phyloP scores from a whole-genome alignment of 2,888 invertebrate species.

The Lacanobia wlatinum region DNA sequence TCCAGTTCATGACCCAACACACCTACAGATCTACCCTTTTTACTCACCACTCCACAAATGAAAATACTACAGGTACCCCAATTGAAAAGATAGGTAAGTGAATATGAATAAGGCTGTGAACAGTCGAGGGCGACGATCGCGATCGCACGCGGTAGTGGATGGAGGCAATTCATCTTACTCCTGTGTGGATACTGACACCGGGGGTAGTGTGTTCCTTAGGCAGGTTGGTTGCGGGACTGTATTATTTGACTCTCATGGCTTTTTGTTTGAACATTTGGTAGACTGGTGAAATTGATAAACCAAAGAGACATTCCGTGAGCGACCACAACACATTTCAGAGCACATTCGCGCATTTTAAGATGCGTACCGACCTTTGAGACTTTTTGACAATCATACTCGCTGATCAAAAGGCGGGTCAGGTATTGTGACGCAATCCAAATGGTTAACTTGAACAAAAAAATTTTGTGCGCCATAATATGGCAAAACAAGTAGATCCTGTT shows the following conservation, averaged over 20 bases:
- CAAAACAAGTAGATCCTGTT: too few species aligned
- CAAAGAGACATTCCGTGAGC: too few species aligned
- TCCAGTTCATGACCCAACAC: background rate
- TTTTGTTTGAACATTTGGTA: background rate
- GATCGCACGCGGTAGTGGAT: conserved; percentile 68
- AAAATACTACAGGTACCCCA: conserved; percentile 6
- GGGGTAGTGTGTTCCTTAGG: conserved; percentile 27
- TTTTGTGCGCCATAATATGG: too few species aligned
- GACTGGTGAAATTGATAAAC: too few species aligned
- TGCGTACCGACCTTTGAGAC: too few species aligned
- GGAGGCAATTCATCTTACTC: conserved; percentile 76
- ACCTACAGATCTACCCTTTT: background rate
- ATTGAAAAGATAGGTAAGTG: conserved; percentile 56
- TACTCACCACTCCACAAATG: conserved; percentile 16
- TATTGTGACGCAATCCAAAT: too few species aligned
- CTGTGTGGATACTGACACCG: conserved; percentile 68
- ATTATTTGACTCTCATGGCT: background rate
- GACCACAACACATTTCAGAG: too few species aligned
- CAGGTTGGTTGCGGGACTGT: conserved; percentile 15
- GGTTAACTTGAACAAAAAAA: too few species aligned
- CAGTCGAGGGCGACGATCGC: conserved; percentile 54
- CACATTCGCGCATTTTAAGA: too few species aligned
- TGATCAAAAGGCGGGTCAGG: too few species aligned
- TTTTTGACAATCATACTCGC: too few species aligned
- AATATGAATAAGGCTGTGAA: conserved; percentile 49